Evolutionary conservation across 2,888 invertebrate species (phyloP).

Genomic region (Palloptera scutellata): DNA sequence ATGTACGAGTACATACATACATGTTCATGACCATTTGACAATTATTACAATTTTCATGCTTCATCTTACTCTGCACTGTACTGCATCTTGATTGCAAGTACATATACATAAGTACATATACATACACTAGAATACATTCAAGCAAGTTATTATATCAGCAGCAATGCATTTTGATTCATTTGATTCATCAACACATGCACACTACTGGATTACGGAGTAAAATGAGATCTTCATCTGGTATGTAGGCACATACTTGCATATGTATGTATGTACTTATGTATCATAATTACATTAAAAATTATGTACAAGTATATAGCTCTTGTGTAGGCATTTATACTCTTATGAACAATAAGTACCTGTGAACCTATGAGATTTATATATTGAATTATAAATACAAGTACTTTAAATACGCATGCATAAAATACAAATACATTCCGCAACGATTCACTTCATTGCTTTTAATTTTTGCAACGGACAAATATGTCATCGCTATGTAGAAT

Average conservation of each 20-base stretch:
- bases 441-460: neutral
- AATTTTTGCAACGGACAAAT: too few relatives aligned
- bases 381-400: neutral
- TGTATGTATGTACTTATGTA: too few relatives aligned
- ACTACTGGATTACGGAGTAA: too few relatives aligned
- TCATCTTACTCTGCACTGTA: constrained; percentile 17
- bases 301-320: neutral
- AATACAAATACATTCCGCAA: neutral
- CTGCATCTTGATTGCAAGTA: neutral
- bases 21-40: constrained; percentile 25
- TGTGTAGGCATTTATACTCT: neutral
- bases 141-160: neutral
- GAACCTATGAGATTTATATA: neutral
- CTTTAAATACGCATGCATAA: too few relatives aligned
- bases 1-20: too few relatives aligned
- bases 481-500: too few relatives aligned
- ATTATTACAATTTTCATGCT: constrained; percentile 30
- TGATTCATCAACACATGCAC: constrained; percentile 6
- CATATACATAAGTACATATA: neutral
- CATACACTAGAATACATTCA: neutral
- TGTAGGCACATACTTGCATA: too few relatives aligned
- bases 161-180: neutral
- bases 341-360: neutral
- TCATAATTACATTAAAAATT: neutral
- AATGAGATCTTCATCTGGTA: too few relatives aligned